phyloP scores from a whole-genome alignment of 2,113 vertebrate species.

The Myrmecobius fasciatus region DNA sequence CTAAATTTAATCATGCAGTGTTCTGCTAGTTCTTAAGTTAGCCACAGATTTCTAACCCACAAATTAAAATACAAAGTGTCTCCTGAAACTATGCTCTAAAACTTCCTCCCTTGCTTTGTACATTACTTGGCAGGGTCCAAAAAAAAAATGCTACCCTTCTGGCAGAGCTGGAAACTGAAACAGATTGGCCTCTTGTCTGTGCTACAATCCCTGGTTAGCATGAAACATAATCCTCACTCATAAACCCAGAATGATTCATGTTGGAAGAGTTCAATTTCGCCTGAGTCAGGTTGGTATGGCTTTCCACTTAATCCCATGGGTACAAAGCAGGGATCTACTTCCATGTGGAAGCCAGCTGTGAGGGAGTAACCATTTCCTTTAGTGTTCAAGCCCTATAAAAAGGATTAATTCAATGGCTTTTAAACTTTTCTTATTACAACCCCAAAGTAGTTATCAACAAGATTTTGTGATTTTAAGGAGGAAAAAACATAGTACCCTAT shows the following conservation, averaged over 20 bases:
- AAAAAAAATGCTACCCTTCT: not conserved
- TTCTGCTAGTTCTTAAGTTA: not conserved
- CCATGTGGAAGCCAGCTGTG: conserved; percentile 10
- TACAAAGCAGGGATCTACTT: not conserved
- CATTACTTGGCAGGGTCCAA: not conserved
- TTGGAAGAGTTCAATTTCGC: not conserved
- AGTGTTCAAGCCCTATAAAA: not conserved
- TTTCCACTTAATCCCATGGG: not conserved
- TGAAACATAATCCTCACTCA: not conserved
- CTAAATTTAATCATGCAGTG: not conserved
- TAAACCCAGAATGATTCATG: not conserved
- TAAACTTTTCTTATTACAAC: not conserved
- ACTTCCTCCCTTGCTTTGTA: not conserved
- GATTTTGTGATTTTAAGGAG: not conserved
- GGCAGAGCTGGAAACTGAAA: not conserved
- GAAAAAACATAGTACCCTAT: not conserved
- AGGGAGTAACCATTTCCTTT: not conserved
- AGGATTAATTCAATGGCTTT: not conserved
- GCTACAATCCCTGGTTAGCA: not conserved
- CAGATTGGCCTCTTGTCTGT: not conserved
- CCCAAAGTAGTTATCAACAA: not conserved
- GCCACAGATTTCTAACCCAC: not conserved
- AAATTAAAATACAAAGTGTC: not conserved
- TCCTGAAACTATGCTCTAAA: not conserved
- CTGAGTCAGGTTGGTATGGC: not conserved